Percentiles rank a stretch among this genome's conserved stretches.
These are phyloP conservation scores for Leptinotarsa peninsularis DNA, from an alignment of 2,888 invertebrate species.

Conservation along the genomic window DNA sequence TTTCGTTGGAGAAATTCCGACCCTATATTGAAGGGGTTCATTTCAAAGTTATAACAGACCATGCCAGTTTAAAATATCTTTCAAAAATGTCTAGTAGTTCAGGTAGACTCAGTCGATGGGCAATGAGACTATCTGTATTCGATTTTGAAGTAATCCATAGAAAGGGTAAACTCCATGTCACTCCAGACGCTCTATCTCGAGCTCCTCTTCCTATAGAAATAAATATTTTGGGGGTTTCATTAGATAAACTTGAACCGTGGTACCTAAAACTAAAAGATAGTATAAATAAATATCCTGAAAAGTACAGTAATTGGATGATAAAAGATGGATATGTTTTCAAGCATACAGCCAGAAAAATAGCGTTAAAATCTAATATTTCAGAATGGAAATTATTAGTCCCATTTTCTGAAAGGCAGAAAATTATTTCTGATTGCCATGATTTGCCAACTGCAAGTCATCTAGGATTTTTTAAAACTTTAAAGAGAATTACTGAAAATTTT, in stretches of 20 bases:
- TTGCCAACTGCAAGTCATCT: neutral
- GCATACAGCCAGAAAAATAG: too few species aligned
- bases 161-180: conserved; percentile 31
- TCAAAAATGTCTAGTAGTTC: neutral
- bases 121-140: conserved; percentile 31
- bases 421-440: neutral
- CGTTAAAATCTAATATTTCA: too few species aligned
- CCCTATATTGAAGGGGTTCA: conserved; percentile 21
- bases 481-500: conserved; percentile 3
- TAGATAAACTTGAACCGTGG: conserved; percentile 24
- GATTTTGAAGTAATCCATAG: conserved; percentile 38
- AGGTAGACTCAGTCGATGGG: conserved; percentile 18
- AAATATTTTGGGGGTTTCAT: conserved; percentile 20
- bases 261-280: conserved; percentile 25
- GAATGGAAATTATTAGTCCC: too few species aligned
- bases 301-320: too few species aligned
- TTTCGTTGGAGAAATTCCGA: conserved; percentile 30
- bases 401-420: too few species aligned
- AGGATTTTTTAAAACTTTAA: neutral
- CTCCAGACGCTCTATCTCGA: conserved; percentile 34
- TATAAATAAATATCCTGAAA: conserved; percentile 10
- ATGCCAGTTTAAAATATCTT: neutral
- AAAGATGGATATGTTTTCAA: too few species aligned
- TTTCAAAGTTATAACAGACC: conserved; percentile 26
- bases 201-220: conserved; percentile 1